These are phyloP conservation scores for Aricia artaxerxes DNA, from an alignment of 2,888 invertebrate genomes.

Conservation along the genomic window DNA sequence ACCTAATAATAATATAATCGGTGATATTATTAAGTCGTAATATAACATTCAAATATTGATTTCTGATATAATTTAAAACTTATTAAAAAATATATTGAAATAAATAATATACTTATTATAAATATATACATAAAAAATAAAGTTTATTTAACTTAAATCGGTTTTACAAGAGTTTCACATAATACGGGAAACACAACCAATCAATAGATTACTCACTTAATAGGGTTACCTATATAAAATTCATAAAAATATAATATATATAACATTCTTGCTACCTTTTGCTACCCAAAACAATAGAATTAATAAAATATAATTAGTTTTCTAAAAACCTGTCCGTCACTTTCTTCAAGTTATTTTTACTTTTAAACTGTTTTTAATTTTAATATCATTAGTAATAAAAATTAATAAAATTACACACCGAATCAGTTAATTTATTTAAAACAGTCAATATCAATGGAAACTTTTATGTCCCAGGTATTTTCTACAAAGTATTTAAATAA, in stretches of 20 bases:
- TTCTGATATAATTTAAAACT: too few relatives aligned
- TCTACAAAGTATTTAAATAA: conserved; percentile 1
- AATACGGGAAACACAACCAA: too few relatives aligned
- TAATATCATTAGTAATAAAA: neutral
- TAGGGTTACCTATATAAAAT: neutral
- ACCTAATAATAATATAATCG: too few relatives aligned
- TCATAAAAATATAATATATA: conserved; percentile 32
- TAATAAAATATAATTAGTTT: neutral
- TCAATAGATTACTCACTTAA: too few relatives aligned
- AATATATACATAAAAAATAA: too few relatives aligned
- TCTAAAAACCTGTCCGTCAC: neutral
- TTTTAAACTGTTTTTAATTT: neutral
- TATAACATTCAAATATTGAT: too few relatives aligned
- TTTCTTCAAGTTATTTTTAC: conserved; percentile 4
- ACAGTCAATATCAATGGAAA: neutral
- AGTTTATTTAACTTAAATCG: too few relatives aligned
- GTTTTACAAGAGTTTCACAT: too few relatives aligned
- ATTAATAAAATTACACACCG: conserved; percentile 10
- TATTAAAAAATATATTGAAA: too few relatives aligned
- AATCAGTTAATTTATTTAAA: conserved; percentile 2
- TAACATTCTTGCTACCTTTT: conserved; percentile 43
- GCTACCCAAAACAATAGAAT: conserved; percentile 30
- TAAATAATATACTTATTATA: too few relatives aligned
- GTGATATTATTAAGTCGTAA: too few relatives aligned
- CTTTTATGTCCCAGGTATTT: neutral